These are phyloP conservation scores for Plebejus melissa DNA, from an alignment of 2,888 invertebrate genomes.

Conservation along the genomic window DNA sequence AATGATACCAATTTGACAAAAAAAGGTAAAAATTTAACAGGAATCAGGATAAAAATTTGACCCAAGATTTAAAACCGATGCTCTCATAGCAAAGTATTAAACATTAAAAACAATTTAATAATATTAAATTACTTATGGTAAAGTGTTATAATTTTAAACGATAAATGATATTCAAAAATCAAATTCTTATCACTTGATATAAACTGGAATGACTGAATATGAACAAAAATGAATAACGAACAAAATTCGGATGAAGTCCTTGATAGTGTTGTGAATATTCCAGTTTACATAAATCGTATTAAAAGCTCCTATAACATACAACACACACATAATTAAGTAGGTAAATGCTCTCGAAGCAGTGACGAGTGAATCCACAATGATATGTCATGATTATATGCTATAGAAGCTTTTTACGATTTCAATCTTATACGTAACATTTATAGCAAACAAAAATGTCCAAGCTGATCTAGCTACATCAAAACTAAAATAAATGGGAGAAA, in stretches of 20 bases:
- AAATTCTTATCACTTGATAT: slow-evolving; percentile 23
- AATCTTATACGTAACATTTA: slow-evolving; percentile 32
- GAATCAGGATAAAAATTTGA: background rate
- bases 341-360: slow-evolving; percentile 2
- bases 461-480: slow-evolving; percentile 41
- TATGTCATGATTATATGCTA: slow-evolving; percentile 50
- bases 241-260: background rate
- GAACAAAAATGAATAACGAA: background rate
- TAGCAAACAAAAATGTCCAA: slow-evolving; percentile 40
- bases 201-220: slow-evolving; percentile 26
- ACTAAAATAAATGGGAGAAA: slow-evolving; percentile 38
- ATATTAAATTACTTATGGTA: background rate
- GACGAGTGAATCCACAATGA: slow-evolving; percentile 22
- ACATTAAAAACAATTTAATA: background rate
- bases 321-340: background rate
- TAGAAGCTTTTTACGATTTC: slow-evolving; percentile 56
- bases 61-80: background rate
- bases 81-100: background rate
- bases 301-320: slow-evolving; percentile 52
- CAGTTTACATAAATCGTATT: slow-evolving; percentile 30
- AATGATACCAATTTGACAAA: background rate
- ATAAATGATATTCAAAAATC: background rate
- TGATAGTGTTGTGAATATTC: background rate
- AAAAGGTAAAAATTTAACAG: background rate
- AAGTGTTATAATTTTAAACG: background rate